Evolutionary conservation across 2,113 vertebrate species (phyloP).

Genomic region (Poeciliopsis turrubarensis): DNA sequence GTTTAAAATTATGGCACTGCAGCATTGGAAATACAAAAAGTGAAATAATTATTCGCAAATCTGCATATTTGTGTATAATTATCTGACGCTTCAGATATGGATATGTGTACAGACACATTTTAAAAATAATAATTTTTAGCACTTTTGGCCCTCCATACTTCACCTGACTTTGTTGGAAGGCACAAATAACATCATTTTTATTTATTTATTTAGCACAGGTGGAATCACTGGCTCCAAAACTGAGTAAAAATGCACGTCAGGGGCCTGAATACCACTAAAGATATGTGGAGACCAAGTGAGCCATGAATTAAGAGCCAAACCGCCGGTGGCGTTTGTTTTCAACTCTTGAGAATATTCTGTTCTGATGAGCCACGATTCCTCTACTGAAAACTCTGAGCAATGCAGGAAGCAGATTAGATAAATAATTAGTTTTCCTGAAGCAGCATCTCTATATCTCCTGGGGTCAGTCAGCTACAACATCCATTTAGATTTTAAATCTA

Average conservation of each 20-base stretch:
- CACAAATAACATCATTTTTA: neutral
- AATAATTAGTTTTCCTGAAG: neutral
- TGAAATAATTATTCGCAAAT: neutral
- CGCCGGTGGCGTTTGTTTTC: neutral
- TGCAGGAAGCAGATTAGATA: neutral
- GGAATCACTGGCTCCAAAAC: neutral
- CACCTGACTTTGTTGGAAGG: constrained; percentile 2
- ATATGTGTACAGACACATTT: neutral
- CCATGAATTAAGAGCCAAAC: neutral
- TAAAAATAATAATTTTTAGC: neutral
- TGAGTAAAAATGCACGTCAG: neutral
- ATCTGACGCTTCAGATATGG: neutral
- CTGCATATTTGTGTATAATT: neutral
- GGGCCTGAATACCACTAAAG: neutral
- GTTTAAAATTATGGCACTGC: neutral
- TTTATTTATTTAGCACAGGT: neutral
- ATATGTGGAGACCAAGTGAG: neutral
- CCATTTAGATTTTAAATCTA: constrained; percentile 24
- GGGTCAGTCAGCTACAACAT: constrained; percentile 22
- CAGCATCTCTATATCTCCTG: neutral
- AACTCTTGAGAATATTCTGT: neutral
- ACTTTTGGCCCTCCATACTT: neutral
- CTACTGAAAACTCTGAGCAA: constrained; percentile 3
- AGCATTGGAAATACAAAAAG: neutral
- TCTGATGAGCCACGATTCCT: too few relatives aligned